A percentile compares a stretch with the other conserved stretches of the same genome.
These are phyloP conservation scores for Acanthornis magna DNA, from an alignment of 2,797 vertebrate genomes.

Conservation along the genomic window DNA sequence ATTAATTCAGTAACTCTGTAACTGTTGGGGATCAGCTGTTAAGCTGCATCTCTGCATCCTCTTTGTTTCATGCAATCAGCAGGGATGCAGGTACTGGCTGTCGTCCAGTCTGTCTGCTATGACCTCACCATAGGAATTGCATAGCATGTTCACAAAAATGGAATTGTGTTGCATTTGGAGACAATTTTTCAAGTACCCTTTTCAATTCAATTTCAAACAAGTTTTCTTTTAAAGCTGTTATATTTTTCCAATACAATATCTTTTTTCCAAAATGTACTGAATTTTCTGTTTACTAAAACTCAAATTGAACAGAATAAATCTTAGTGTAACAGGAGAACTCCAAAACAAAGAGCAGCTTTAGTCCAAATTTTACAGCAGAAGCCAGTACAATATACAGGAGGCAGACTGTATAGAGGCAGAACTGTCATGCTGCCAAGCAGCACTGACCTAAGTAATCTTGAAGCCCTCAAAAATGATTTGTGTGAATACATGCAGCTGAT, in stretches of 20 bases:
- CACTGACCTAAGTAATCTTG: background rate
- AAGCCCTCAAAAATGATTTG: background rate
- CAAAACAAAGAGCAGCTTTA: background rate
- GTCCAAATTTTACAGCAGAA: background rate
- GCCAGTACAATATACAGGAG: background rate
- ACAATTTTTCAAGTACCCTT: background rate
- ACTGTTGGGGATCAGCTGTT: background rate
- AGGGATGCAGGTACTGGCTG: background rate
- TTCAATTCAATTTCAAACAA: background rate
- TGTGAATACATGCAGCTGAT: background rate
- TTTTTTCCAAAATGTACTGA: background rate
- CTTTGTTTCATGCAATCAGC: background rate
- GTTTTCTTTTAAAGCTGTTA: background rate
- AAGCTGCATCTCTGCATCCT: background rate
- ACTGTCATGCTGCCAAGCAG: background rate
- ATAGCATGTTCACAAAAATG: background rate
- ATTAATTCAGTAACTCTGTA: background rate
- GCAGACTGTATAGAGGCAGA: background rate
- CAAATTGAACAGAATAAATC: background rate
- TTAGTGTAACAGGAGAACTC: background rate
- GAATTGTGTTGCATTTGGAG: background rate
- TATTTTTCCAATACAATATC: background rate
- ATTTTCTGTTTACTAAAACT: background rate
- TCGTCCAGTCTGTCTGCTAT: background rate
- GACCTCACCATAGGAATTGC: background rate